phyloP scores from a whole-genome alignment of 2,113 vertebrate genomes.

The Oenanthe melanoleuca region DNA sequence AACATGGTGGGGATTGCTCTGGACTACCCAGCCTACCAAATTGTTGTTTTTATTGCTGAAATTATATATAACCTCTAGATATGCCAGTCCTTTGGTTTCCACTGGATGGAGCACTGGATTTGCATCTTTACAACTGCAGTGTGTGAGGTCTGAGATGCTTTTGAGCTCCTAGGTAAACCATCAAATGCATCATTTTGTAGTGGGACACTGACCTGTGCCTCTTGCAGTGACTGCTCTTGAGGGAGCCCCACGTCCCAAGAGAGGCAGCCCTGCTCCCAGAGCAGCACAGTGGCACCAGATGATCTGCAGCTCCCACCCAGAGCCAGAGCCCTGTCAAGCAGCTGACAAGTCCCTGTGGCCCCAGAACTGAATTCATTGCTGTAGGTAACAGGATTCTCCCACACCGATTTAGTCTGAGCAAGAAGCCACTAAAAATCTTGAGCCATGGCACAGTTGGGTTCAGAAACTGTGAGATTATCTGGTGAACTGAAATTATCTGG shows the following conservation, averaged over 20 bases:
- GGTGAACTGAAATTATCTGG: neutral
- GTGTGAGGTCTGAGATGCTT: neutral
- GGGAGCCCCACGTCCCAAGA: neutral
- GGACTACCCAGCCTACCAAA: neutral
- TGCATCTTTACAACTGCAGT: neutral
- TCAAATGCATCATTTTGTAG: neutral
- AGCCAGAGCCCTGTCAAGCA: neutral
- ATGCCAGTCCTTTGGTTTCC: neutral
- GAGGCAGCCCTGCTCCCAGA: neutral
- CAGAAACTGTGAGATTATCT: neutral
- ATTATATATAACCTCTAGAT: neutral
- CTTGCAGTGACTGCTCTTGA: neutral
- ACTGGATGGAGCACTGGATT: neutral
- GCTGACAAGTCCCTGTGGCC: neutral
- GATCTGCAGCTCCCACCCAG: neutral
- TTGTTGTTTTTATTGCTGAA: neutral
- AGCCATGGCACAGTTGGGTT: neutral
- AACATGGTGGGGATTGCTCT: neutral
- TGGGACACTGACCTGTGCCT: neutral
- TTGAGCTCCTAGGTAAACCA: neutral
- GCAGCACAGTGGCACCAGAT: neutral
- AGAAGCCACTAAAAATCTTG: neutral
- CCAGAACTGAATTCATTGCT: neutral
- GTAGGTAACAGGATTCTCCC: neutral
- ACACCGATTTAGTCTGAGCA: rapidly evolving